Percentiles rank a stretch among this genome's conserved stretches.
phyloP scores from a whole-genome alignment of 2,113 vertebrate species.

The Saccopteryx leptura region DNA sequence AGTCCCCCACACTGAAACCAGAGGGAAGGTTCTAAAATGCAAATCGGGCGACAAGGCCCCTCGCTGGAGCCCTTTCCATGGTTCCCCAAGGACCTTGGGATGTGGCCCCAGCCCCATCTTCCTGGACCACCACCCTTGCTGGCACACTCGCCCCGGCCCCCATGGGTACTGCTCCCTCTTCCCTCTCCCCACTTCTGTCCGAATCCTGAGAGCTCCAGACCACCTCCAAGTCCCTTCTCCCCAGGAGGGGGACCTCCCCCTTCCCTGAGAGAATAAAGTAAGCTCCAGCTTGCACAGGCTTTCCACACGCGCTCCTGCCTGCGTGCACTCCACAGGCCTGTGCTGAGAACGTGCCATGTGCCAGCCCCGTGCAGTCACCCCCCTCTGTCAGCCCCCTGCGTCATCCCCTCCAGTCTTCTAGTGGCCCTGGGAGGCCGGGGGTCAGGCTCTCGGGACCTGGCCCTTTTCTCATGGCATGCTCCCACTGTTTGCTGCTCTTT shows the following conservation, averaged over 20 bases:
- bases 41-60: rapidly evolving
- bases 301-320: rapidly evolving
- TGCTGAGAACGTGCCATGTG: rapidly evolving
- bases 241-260: background rate
- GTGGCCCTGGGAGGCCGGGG: background rate
- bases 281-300: background rate
- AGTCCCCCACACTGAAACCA: background rate
- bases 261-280: background rate
- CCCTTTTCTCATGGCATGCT: background rate
- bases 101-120: background rate
- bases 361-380: background rate
- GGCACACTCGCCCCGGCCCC: background rate
- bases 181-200: background rate
- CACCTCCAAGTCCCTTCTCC: background rate
- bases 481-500: background rate
- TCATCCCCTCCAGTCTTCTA: background rate
- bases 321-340: background rate
- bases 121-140: background rate
- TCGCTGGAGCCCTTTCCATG: background rate
- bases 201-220: background rate
- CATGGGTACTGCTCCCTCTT: rapidly evolving
- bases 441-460: too few species aligned
- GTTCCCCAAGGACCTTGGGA: too few species aligned
- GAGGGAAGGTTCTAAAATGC: background rate
- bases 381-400: too few species aligned